These are phyloP conservation scores for Acipenser oxyrinchus DNA, from an alignment of 2,797 vertebrate genomes.

Conservation along the genomic window DNA sequence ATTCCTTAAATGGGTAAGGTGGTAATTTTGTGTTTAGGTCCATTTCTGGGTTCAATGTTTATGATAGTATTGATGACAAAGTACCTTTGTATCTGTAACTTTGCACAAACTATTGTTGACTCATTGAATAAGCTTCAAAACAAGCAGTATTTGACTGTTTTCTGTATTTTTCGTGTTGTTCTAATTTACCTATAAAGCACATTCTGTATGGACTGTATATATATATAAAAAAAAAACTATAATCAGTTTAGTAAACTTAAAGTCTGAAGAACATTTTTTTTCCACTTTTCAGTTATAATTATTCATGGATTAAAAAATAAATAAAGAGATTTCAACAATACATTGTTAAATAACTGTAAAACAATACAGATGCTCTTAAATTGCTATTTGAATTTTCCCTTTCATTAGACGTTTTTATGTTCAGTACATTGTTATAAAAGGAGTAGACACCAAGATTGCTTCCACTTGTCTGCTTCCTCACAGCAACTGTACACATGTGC, in stretches of 20 bases:
- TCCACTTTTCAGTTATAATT: slow-evolving; percentile 74
- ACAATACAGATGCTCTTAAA: no score
- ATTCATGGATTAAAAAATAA: slow-evolving; percentile 64
- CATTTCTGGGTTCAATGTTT: slow-evolving; percentile 63
- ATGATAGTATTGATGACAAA: slow-evolving; percentile 54
- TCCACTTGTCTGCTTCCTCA: no score
- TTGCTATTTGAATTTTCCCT: no score
- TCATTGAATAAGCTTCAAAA: slow-evolving; percentile 49
- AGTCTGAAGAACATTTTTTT: slow-evolving; percentile 47
- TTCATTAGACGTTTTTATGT: no score
- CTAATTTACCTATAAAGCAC: slow-evolving; percentile 62
- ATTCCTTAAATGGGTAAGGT: slow-evolving; percentile 56
- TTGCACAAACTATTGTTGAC: slow-evolving; percentile 55
- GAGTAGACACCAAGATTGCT: no score
- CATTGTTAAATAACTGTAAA: slow-evolving; percentile 1
- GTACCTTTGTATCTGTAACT: slow-evolving; percentile 61
- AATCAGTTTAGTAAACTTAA: slow-evolving; percentile 61
- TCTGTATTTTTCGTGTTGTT: slow-evolving; percentile 61
- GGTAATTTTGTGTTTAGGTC: slow-evolving; percentile 60
- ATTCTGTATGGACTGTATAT: slow-evolving; percentile 63
- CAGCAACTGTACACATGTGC: no score
- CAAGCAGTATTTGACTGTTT: slow-evolving; percentile 57
- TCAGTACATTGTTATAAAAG: no score
- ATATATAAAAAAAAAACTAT: slow-evolving; percentile 24
- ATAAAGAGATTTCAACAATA: slow-evolving; percentile 66